A percentile compares a stretch with the other conserved stretches of the same genome.
Conservation (phyloP, 2,113 vertebrate genomes). For the Sapajus apella region DNA sequence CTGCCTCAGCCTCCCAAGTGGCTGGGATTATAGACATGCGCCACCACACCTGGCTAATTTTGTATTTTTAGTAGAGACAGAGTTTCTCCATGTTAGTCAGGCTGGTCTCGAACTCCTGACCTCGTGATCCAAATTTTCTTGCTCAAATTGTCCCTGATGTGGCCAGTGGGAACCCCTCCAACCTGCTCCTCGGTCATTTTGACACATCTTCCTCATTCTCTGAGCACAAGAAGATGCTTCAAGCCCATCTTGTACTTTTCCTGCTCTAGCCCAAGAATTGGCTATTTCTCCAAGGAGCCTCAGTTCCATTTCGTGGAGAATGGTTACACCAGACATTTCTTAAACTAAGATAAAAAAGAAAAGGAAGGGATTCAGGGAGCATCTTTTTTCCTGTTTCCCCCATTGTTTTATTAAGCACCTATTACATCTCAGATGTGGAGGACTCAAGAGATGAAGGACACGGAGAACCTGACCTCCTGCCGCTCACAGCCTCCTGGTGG, state of each 20-base stretch:
- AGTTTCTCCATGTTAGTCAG: too few relatives aligned
- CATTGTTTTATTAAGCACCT: not conserved
- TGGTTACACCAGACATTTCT: not conserved
- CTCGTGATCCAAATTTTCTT: not conserved
- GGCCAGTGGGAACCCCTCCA: not conserved
- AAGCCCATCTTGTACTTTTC: not conserved
- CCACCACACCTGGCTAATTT: too few relatives aligned
- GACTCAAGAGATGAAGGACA: not conserved
- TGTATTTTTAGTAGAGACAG: too few relatives aligned
- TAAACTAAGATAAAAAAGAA: not conserved
- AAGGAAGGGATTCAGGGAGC: not conserved
- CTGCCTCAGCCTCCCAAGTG: too few relatives aligned
- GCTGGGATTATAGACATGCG: too few relatives aligned
- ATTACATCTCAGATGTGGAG: not conserved
- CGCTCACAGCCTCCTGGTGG: not conserved
- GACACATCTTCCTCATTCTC: not conserved
- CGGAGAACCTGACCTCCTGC: not conserved
- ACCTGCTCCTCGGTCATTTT: not conserved
- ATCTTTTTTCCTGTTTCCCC: not conserved
- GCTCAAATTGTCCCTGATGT: not conserved
- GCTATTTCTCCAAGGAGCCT: not conserved
- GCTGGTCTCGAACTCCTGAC: too few relatives aligned
- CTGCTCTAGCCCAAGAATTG: not conserved
- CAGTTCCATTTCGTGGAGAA: not conserved
- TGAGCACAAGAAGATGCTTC: not conserved